These are phyloP conservation scores for Myopa testacea DNA, from an alignment of 2,888 invertebrate genomes.

Conservation along the genomic window DNA sequence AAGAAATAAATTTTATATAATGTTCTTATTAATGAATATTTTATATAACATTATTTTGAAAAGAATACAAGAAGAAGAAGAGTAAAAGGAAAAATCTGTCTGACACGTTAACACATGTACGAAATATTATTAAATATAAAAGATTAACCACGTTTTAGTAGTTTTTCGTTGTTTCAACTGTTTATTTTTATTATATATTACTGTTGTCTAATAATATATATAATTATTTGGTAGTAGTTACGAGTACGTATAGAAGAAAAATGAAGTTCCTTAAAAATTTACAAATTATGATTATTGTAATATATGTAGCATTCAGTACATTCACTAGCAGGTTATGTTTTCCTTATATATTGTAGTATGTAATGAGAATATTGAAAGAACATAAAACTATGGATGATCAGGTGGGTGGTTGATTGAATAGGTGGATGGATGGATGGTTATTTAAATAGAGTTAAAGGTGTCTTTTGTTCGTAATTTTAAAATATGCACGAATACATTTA, in stretches of 20 bases:
- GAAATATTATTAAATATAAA: neutral
- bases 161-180: conserved; percentile 39
- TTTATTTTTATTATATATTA: conserved; percentile 41
- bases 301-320: conserved; percentile 67
- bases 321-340: conserved; percentile 68
- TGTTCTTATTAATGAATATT: too few species aligned
- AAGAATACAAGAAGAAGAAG: conserved; percentile 14
- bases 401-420: too few species aligned
- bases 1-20: neutral
- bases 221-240: neutral
- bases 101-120: conserved; percentile 44
- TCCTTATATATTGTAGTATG: conserved; percentile 10
- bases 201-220: conserved; percentile 18
- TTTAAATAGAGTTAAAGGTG: neutral
- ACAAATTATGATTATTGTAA: conserved; percentile 57
- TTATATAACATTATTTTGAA: too few species aligned
- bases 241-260: conserved; percentile 30
- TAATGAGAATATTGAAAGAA: conserved; percentile 7
- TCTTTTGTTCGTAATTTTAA: neutral
- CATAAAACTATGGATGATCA: neutral
- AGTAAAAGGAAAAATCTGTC: conserved; percentile 35
- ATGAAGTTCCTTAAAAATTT: conserved; percentile 33
- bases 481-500: neutral
- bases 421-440: too few species aligned
- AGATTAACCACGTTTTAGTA: conserved; percentile 10